Evolutionary conservation across 1,140 invertebrate species (phyloP), one percentile per base, ranked within the genome.

Genomic region (Musca vetustissima): DNA sequence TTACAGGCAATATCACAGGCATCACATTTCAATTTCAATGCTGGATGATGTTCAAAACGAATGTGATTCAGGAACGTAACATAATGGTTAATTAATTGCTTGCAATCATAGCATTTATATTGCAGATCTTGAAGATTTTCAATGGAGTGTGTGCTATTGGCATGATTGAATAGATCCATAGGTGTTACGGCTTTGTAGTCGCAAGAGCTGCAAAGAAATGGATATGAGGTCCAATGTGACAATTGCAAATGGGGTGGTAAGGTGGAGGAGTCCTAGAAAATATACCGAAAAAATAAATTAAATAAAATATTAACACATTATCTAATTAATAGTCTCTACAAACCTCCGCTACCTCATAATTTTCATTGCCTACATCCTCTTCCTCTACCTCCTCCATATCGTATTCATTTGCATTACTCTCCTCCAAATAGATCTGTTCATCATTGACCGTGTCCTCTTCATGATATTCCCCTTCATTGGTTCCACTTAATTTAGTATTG

Each of bases 91-190:
- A 64, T 55, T 19, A 66, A 28, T 36, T 69, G 64, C 13, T 69
- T 50, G 25, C 69, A 69, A 66, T 69, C 69, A n/a, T 22, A 43
- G 59, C 69, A 69, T 66, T 66, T 57, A 22, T 36, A 69, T 50
- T 66, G 32, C 22, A 69, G 19, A 14, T 61, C 64, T 14, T 36
- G 32, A 17, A n/a, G 11, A 1, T 36, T 7, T 9, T 13, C 24
- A 4, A 53, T 43, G 9, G 53, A 21, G 17, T 69, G 69, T n/a
- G 47, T 43, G 1, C 13, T 8, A 21, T 48, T 43, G 9, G 11
- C 8, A 59, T 69, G 69, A 4, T 11, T 15, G n/a, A 25, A 21
- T 28, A 69, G 61, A 21, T 55, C 64, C 8, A 32, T n/a, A 9
- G 57, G 66, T 1, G 1, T 49, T 15, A 13, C 17, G 11, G 28